Evolutionary conservation across 2,888 invertebrate genomes (phyloP).

Genomic region (Plagiodera versicolora): DNA sequence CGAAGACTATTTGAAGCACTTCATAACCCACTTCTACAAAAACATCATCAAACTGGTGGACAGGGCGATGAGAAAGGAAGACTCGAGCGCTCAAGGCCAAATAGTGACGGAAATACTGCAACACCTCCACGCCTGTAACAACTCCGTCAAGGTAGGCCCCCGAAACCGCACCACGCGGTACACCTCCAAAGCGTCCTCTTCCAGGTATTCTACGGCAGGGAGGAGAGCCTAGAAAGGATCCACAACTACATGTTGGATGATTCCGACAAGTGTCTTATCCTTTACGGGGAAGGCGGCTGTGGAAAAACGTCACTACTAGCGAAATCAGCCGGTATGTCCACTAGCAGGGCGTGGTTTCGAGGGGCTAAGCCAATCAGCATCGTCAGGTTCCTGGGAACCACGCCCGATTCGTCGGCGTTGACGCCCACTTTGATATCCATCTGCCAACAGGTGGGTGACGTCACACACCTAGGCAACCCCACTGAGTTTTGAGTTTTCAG

Average conservation of each 20-base stretch:
- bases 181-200: not conserved
- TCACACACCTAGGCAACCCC: not conserved
- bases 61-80: conserved; percentile 93
- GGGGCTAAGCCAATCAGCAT: conserved; percentile 81
- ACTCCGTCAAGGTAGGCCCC: conserved; percentile 75
- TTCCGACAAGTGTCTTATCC: conserved; percentile 84
- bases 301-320: conserved; percentile 96
- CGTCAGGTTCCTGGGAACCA: conserved; percentile 92
- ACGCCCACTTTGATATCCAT: conserved; percentile 93
- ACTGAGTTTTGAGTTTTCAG: conserved; percentile 55
- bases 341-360: conserved; percentile 72
- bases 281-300: conserved; percentile 96
- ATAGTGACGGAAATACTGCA: conserved; percentile 93
- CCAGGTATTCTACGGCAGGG: conserved; percentile 88
- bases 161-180: not conserved
- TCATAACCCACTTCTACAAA: conserved; percentile 92
- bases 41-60: conserved; percentile 91
- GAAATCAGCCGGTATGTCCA: conserved; percentile 81
- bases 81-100: conserved; percentile 90
- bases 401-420: conserved; percentile 93
- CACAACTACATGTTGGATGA: conserved; percentile 80
- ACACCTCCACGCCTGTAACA: conserved; percentile 93
- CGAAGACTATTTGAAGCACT: conserved; percentile 89
- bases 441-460: conserved; percentile 78
- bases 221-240: conserved; percentile 79